These are phyloP conservation scores for Plutomurus gul DNA, from an alignment of 1,140 invertebrate genomes.

Conservation along the genomic window DNA sequence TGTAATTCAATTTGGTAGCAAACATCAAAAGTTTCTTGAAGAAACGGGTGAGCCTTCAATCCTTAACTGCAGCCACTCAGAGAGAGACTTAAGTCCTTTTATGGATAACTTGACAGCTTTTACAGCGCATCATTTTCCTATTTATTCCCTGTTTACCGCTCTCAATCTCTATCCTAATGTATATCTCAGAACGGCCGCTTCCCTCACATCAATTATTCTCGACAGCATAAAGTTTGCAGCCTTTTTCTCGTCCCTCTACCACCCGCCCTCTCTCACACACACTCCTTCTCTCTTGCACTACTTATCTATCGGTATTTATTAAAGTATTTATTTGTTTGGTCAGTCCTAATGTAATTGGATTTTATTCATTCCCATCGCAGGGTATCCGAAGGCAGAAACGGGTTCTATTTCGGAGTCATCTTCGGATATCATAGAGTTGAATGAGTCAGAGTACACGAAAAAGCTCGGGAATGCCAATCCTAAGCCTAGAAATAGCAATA, in stretches of 20 bases:
- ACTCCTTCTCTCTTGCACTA: background rate
- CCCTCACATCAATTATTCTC: no score
- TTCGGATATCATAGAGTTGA: conserved; percentile 93
- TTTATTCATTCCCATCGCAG: conserved; percentile 58
- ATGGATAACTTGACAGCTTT: no score
- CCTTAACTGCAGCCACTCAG: no score
- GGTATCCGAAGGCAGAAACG: conserved; percentile 77
- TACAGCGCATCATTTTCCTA: no score
- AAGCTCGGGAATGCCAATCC: conserved; percentile 78
- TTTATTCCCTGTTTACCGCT: no score
- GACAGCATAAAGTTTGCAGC: no score
- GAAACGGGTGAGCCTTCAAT: no score
- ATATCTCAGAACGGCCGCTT: no score
- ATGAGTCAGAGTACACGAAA: conserved; percentile 78
- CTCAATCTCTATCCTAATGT: no score
- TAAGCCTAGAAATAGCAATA: conserved; percentile 85
- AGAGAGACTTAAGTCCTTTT: no score
- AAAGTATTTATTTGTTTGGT: background rate
- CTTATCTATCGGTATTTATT: background rate
- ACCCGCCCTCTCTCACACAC: background rate
- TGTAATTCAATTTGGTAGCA: background rate
- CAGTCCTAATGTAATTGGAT: background rate
- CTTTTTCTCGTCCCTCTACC: no score
- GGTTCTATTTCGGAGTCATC: conserved; percentile 87
- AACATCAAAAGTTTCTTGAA: background rate